A percentile compares a stretch with the other conserved stretches of the same genome.
Conservation (phyloP, 2,797 vertebrate species). For the Xenops minutus region DNA sequence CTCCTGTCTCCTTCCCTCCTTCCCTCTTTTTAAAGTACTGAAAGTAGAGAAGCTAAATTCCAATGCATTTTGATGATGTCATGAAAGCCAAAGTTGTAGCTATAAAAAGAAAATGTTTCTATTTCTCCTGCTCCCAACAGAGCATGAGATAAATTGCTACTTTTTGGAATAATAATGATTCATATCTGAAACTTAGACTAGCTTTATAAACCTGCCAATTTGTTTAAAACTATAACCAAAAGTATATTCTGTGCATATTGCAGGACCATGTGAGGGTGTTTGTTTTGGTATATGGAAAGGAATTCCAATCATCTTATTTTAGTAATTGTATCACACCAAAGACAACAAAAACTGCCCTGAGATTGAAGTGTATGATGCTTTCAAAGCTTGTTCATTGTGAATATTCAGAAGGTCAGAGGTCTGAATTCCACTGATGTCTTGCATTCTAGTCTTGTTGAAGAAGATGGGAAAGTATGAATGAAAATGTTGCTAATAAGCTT, state of each 20-base stretch:
- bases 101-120: background rate
- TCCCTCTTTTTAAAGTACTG: background rate
- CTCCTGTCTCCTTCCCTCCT: background rate
- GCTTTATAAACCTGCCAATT: background rate
- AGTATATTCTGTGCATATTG: background rate
- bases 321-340: slow-evolving; percentile 31
- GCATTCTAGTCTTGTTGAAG: slow-evolving; percentile 31
- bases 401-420: slow-evolving; percentile 46
- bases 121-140: background rate
- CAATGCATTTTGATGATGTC: background rate
- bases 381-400: slow-evolving; percentile 26
- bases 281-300: background rate
- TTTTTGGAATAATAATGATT: background rate
- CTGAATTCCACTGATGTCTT: slow-evolving; percentile 60
- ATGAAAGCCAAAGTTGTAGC: background rate
- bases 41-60: background rate
- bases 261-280: background rate
- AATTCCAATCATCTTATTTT: slow-evolving; percentile 57
- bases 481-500: slow-evolving; percentile 16
- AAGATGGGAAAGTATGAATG: slow-evolving; percentile 50
- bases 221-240: background rate
- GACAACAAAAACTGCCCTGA: slow-evolving; percentile 46
- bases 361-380: slow-evolving; percentile 23
- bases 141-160: background rate
- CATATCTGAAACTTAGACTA: background rate